These are phyloP conservation scores for Isoperla grammatica DNA, from an alignment of 2,888 invertebrate genomes.

Conservation along the genomic window DNA sequence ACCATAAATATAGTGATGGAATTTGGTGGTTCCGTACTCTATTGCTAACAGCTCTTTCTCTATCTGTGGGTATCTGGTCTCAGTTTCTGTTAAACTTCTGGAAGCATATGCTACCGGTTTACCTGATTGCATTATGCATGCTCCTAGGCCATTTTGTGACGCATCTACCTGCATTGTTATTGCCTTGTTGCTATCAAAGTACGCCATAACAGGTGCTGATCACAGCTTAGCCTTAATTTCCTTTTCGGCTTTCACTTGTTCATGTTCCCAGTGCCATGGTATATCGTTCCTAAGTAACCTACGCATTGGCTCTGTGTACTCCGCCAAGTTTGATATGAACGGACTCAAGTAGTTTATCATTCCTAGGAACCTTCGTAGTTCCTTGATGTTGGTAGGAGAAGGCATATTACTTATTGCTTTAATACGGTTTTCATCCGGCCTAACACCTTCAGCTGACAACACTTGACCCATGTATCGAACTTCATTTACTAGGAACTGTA, in stretches of 20 bases:
- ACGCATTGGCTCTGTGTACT: slow-evolving; percentile 15
- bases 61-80: slow-evolving; percentile 37
- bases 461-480: too few relatives aligned
- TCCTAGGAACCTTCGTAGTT: too few relatives aligned
- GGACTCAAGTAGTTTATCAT: too few relatives aligned
- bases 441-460: too few relatives aligned
- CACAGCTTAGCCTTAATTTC: slow-evolving; percentile 22
- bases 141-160: slow-evolving; percentile 35
- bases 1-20: slow-evolving; percentile 7
- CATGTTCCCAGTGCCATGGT: slow-evolving; percentile 2
- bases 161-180: slow-evolving; percentile 32
- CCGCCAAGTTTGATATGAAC: too few relatives aligned
- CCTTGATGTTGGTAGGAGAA: too few relatives aligned
- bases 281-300: slow-evolving; percentile 13
- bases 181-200: slow-evolving; percentile 19
- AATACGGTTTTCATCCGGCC: too few relatives aligned
- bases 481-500: too few relatives aligned
- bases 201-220: slow-evolving; percentile 21
- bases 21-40: background rate
- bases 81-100: slow-evolving; percentile 34
- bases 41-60: slow-evolving; percentile 32
- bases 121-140: too few relatives aligned
- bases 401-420: too few relatives aligned
- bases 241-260: slow-evolving; percentile 16
- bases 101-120: slow-evolving; percentile 39